Percentiles rank a stretch among this genome's conserved stretches.
phyloP scores from a whole-genome alignment of 2,888 invertebrate species.

The Exephanes ischioxanthus region DNA sequence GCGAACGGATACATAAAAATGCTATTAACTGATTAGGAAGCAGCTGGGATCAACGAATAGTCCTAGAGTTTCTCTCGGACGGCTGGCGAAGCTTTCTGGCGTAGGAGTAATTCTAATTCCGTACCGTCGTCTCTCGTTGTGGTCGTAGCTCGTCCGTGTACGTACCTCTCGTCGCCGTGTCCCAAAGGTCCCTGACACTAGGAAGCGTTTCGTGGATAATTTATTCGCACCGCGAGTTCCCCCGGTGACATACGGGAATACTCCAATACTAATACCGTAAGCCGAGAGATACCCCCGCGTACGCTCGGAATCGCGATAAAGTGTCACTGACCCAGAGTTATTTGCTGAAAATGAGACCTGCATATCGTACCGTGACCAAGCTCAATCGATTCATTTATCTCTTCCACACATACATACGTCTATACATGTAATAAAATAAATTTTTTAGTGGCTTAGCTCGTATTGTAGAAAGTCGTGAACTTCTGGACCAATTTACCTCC shows the following conservation, averaged over 20 bases:
- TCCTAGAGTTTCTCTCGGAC: slow-evolving; percentile 19
- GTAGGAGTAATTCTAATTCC: slow-evolving; percentile 71
- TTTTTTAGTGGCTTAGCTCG: not conserved
- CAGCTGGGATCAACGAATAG: not conserved
- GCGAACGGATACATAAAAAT: slow-evolving; percentile 30
- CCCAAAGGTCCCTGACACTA: slow-evolving; percentile 69
- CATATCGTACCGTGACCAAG: not conserved
- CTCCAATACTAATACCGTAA: slow-evolving; percentile 52
- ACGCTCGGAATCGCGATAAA: slow-evolving; percentile 71
- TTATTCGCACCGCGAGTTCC: slow-evolving; percentile 68
- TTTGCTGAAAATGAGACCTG: slow-evolving; percentile 54
- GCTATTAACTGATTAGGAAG: slow-evolving; percentile 19
- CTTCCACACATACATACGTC: not conserved
- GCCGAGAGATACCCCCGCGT: slow-evolving; percentile 27
- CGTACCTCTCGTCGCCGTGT: slow-evolving; percentile 43
- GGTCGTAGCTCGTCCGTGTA: slow-evolving; percentile 27
- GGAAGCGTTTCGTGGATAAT: slow-evolving; percentile 71
- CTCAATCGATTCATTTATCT: slow-evolving; percentile 3
- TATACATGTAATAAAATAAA: not conserved
- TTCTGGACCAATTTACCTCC: not conserved
- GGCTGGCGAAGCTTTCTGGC: slow-evolving; percentile 57
- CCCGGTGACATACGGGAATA: slow-evolving; percentile 60
- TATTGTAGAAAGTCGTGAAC: not conserved
- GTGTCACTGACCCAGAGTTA: slow-evolving; percentile 76
- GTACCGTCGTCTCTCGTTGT: slow-evolving; percentile 56